These are phyloP conservation scores for Muscicapa comitata DNA, from an alignment of 2,797 vertebrate genomes.

Conservation along the genomic window DNA sequence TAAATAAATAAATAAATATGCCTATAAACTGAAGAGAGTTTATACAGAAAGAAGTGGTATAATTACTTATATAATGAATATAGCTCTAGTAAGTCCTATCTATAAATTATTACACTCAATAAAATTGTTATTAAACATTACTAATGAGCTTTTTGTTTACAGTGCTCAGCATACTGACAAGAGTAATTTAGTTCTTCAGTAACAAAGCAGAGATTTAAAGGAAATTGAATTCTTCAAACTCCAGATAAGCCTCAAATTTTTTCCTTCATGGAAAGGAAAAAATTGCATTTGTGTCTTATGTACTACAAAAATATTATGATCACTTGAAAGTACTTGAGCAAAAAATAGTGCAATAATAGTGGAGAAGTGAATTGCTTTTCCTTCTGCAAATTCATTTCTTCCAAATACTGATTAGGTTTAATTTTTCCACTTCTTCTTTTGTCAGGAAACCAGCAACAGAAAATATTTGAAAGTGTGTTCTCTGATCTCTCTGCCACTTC, in stretches of 20 bases:
- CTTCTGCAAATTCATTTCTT: not conserved
- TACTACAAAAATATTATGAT: not conserved
- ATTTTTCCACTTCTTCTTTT: not conserved
- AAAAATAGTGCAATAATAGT: not conserved
- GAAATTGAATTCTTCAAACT: not conserved
- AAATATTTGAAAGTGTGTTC: not conserved
- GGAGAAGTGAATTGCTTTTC: not conserved
- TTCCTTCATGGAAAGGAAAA: not conserved
- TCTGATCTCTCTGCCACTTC: not conserved
- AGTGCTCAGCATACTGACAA: not conserved
- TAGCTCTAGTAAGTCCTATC: not conserved
- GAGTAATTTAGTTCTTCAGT: not conserved
- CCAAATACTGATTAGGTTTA: not conserved
- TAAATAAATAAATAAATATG: fast-evolving
- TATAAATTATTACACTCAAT: not conserved
- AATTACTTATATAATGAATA: not conserved
- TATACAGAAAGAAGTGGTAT: not conserved
- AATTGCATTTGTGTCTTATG: not conserved
- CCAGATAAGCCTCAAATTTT: not conserved
- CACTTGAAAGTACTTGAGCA: not conserved
- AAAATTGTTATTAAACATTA: not conserved
- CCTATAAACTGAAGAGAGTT: not conserved
- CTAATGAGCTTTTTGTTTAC: not conserved
- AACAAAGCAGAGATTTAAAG: not conserved
- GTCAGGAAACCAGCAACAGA: not conserved